A percentile compares a stretch with the other conserved stretches of the same genome.
Evolutionary conservation across 1,140 invertebrate species (phyloP).

Genomic region (Megalonaias nervosa): DNA sequence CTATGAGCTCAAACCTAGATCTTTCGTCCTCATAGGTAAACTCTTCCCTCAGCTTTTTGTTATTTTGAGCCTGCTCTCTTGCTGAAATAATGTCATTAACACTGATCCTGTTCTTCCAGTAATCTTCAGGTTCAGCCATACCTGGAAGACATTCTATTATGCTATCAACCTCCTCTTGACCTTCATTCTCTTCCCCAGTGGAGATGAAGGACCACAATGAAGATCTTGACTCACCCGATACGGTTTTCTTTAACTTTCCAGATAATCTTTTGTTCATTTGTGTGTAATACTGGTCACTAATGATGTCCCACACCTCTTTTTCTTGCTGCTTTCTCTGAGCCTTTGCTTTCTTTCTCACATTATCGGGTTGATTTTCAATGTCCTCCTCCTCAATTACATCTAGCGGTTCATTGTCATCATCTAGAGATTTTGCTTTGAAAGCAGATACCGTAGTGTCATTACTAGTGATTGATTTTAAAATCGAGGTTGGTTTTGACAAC

Average conservation of each 20-base stretch:
- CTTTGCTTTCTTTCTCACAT: constrained; percentile 4
- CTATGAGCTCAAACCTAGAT: constrained; percentile 49
- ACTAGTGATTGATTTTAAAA: constrained; percentile 46
- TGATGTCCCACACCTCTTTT: constrained; percentile 26
- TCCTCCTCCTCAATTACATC: constrained; percentile 50
- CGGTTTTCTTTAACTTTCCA: constrained; percentile 41
- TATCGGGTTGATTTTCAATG: constrained; percentile 16
- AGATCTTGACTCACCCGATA: constrained; percentile 48
- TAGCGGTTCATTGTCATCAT: constrained; percentile 35
- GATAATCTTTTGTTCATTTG: constrained; percentile 29
- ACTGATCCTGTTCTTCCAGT: constrained; percentile 25
- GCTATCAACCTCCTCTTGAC: constrained; percentile 36
- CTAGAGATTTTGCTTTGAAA: constrained; percentile 44
- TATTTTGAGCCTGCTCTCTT: constrained; percentile 24
- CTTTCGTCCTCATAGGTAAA: constrained; percentile 29
- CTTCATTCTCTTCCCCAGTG: constrained; percentile 44
- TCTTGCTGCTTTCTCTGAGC: constrained; percentile 22
- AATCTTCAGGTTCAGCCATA: constrained; percentile 41
- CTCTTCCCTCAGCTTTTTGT: constrained; percentile 1
- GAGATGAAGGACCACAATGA: constrained; percentile 52
- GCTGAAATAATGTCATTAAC: constrained; percentile 36
- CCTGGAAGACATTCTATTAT: constrained; percentile 48
- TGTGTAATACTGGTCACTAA: constrained; percentile 32
- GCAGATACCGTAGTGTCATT: constrained; percentile 47
- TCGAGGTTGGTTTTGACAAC: constrained; percentile 42